A percentile compares a stretch with the other conserved stretches of the same genome.
Conservation (phyloP, 2,888 invertebrate species). For the Anthophora plumipes region DNA sequence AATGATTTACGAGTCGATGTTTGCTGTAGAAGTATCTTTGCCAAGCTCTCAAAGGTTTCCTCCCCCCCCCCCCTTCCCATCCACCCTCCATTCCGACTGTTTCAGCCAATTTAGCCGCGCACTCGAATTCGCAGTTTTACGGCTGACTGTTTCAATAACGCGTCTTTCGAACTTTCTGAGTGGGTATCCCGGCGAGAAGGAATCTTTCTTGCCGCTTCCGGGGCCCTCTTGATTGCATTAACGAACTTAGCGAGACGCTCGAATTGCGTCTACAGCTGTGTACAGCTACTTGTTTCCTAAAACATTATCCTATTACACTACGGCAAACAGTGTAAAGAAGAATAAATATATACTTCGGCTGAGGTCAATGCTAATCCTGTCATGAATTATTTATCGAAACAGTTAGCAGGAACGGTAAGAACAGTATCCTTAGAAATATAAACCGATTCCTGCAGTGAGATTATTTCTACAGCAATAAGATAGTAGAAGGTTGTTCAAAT, state of each 20-base stretch:
- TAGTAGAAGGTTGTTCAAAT: too few species aligned
- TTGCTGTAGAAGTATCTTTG: slow-evolving; percentile 19
- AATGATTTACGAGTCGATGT: slow-evolving; percentile 32
- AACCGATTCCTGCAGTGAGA: too few species aligned
- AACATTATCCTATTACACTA: background rate
- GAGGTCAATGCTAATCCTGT: too few species aligned
- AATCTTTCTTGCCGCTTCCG: slow-evolving; percentile 5
- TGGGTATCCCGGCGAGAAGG: background rate
- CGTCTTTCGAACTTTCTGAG: slow-evolving; percentile 23
- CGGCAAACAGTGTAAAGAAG: too few species aligned
- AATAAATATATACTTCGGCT: too few species aligned
- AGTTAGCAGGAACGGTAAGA: too few species aligned
- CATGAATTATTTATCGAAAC: too few species aligned
- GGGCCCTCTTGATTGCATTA: slow-evolving; percentile 15
- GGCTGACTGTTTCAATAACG: slow-evolving; percentile 33
- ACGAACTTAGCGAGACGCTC: background rate
- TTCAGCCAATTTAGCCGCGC: slow-evolving; percentile 14
- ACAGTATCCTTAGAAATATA: too few species aligned
- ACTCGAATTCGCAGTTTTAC: slow-evolving; percentile 26
- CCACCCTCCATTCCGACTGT: background rate
- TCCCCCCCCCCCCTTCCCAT: background rate
- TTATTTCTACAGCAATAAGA: too few species aligned
- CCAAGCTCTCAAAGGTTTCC: background rate
- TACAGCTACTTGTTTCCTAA: background rate
- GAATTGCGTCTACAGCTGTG: background rate